Evolutionary conservation across 1,140 invertebrate species (phyloP).

Genomic region (Nylanderia fulva): DNA sequence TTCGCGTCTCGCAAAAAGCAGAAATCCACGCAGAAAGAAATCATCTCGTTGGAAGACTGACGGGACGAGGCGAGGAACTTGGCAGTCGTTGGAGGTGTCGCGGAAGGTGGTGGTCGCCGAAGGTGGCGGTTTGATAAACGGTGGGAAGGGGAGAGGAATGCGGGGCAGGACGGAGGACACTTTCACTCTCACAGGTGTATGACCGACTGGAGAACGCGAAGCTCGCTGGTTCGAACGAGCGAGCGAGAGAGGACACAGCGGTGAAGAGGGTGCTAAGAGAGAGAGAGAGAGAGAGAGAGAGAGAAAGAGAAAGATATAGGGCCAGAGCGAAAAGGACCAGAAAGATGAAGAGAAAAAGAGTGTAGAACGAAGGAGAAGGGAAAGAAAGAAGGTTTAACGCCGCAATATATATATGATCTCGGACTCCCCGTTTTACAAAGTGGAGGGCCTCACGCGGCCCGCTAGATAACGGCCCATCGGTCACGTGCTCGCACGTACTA

Average conservation of each 20-base stretch:
- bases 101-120: constrained; percentile 59
- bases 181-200: constrained; percentile 86
- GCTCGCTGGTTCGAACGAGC: constrained; percentile 50
- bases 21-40: constrained; percentile 48
- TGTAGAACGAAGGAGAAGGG: background rate
- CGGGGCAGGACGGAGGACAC: constrained; percentile 80
- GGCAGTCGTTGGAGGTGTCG: constrained; percentile 11
- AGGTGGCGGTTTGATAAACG: constrained; percentile 63
- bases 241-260: constrained; percentile 59
- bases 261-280: background rate
- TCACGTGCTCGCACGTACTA: constrained; percentile 76
- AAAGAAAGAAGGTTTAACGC: constrained; percentile 62
- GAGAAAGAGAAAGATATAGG: background rate
- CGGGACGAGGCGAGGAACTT: constrained; percentile 9
- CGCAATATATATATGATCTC: constrained; percentile 68
- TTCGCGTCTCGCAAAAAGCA: constrained; percentile 9
- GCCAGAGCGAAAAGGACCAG: background rate
- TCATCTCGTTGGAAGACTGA: background rate
- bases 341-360: background rate
- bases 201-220: constrained; percentile 78
- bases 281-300: background rate
- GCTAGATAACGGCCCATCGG: constrained; percentile 81
- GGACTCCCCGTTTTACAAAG: constrained; percentile 68
- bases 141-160: constrained; percentile 71
- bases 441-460: constrained; percentile 72